These are phyloP conservation scores for Heliothis virescens DNA, from an alignment of 1,140 invertebrate species.

Conservation along the genomic window DNA sequence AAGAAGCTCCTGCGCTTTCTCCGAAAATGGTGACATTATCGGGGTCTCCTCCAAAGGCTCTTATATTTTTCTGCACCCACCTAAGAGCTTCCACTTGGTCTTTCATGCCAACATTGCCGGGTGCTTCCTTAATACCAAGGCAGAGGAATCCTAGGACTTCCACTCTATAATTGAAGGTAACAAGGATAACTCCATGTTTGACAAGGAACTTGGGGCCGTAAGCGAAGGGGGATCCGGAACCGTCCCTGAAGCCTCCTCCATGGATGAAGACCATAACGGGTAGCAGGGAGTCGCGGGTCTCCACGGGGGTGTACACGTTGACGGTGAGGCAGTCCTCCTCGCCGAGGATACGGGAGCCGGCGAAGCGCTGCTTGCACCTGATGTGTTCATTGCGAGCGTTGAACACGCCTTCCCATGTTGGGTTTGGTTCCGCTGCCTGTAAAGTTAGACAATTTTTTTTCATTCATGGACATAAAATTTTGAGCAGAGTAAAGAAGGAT, in stretches of 20 bases:
- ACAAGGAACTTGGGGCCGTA: slow-evolving; percentile 88
- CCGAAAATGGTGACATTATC: slow-evolving; percentile 80
- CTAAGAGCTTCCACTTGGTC: slow-evolving; percentile 86
- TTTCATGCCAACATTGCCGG: slow-evolving; percentile 87
- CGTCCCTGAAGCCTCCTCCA: slow-evolving; percentile 87
- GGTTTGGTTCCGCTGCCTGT: slow-evolving; percentile 85
- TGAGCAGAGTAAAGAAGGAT: too few relatives aligned
- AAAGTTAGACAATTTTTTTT: slow-evolving; percentile 63
- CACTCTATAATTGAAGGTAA: slow-evolving; percentile 90
- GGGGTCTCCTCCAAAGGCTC: slow-evolving; percentile 79
- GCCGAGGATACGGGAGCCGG: slow-evolving; percentile 64
- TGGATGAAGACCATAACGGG: slow-evolving; percentile 88
- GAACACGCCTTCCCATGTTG: slow-evolving; percentile 86
- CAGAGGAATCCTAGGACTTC: slow-evolving; percentile 89
- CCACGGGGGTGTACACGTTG: slow-evolving; percentile 82
- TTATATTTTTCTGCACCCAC: slow-evolving; percentile 87
- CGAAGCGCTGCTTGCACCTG: slow-evolving; percentile 84
- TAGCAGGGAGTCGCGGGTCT: slow-evolving; percentile 10
- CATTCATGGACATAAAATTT: too few relatives aligned
- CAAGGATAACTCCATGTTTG: slow-evolving; percentile 88
- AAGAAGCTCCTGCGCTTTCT: slow-evolving; percentile 78
- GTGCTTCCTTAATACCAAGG: slow-evolving; percentile 85
- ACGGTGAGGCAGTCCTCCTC: slow-evolving; percentile 84
- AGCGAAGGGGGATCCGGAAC: slow-evolving; percentile 83
- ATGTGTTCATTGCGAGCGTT: slow-evolving; percentile 86